These are phyloP conservation scores for Pammene fasciana DNA, from an alignment of 2,888 invertebrate species.

Conservation along the genomic window DNA sequence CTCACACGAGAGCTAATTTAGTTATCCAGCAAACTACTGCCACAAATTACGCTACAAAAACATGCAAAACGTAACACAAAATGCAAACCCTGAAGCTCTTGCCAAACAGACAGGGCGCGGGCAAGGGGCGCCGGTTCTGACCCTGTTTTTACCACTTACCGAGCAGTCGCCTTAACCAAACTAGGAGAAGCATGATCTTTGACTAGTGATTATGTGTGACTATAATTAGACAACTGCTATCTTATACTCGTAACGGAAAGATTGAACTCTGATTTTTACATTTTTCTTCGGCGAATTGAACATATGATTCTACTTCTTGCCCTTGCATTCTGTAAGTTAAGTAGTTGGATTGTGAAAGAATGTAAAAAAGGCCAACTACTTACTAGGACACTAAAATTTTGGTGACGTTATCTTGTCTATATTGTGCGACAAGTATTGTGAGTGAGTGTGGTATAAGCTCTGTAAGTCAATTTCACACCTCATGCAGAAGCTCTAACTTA, in stretches of 20 bases:
- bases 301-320: too few relatives aligned
- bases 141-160: neutral
- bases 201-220: neutral
- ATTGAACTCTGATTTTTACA: too few relatives aligned
- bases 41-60: constrained; percentile 31
- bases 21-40: constrained; percentile 9
- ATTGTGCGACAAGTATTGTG: too few relatives aligned
- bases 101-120: constrained; percentile 33
- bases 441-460: too few relatives aligned
- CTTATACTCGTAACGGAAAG: too few relatives aligned
- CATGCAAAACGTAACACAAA: constrained; percentile 37
- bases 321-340: too few relatives aligned
- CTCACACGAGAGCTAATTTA: constrained; percentile 14
- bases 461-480: neutral
- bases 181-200: neutral
- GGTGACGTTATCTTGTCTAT: too few relatives aligned
- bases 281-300: too few relatives aligned
- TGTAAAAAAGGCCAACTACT: too few relatives aligned
- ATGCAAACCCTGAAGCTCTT: constrained; percentile 37
- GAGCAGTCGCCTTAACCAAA: neutral
- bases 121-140: constrained; percentile 37
- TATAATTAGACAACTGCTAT: too few relatives aligned
- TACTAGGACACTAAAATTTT: too few relatives aligned
- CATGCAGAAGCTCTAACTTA: neutral
- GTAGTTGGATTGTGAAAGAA: too few relatives aligned